phyloP scores from a whole-genome alignment of 2,113 vertebrate genomes.

The Rafetus swinhoei region DNA sequence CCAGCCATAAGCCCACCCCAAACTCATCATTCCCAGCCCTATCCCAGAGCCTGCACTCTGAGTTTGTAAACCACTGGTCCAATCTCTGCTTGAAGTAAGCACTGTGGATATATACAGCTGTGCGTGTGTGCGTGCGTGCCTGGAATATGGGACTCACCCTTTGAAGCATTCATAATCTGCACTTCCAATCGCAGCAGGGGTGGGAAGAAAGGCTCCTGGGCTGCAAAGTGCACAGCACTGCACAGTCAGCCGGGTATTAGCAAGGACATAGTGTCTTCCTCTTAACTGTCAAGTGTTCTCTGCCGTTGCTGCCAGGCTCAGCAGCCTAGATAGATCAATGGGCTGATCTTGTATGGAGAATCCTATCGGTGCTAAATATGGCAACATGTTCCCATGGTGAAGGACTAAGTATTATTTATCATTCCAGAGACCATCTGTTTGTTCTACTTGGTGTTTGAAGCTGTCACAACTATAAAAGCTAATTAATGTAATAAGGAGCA shows the following conservation, averaged over 20 bases:
- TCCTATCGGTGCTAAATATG: not conserved
- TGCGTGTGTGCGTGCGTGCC: rapidly evolving
- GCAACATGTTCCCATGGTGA: not conserved
- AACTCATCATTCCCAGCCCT: too few species aligned
- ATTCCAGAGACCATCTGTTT: not conserved
- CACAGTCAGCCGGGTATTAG: too few species aligned
- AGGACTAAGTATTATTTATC: not conserved
- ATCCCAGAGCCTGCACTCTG: too few species aligned
- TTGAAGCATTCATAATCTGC: not conserved
- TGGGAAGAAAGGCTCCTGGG: too few species aligned
- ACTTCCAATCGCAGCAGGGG: too few species aligned
- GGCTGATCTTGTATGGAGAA: not conserved
- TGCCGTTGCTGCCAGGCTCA: not conserved
- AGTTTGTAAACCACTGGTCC: too few species aligned
- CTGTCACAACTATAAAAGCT: not conserved
- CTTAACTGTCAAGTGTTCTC: not conserved
- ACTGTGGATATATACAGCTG: too few species aligned
- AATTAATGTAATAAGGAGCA: not conserved
- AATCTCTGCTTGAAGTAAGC: too few species aligned
- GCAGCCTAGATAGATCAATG: not conserved
- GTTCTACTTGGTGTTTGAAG: not conserved
- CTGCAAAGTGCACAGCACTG: too few species aligned
- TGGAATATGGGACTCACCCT: not conserved
- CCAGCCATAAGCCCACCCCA: too few species aligned
- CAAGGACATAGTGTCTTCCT: not conserved